phyloP scores from a whole-genome alignment of 2,113 vertebrate species.

The Salminus brasiliensis region DNA sequence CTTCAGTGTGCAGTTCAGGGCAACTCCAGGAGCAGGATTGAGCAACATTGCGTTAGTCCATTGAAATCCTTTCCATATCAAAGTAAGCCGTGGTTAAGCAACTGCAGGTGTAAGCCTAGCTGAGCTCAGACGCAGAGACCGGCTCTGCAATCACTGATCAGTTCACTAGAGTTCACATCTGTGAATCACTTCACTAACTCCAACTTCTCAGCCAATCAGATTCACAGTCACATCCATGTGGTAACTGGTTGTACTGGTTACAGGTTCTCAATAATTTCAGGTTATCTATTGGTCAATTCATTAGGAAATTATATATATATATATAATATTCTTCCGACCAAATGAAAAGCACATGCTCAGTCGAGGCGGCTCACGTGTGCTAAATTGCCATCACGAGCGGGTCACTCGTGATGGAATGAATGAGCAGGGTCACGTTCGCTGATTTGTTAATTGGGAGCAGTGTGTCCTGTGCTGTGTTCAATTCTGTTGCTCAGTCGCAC shows the following conservation, averaged over 20 bases:
- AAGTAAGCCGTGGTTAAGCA: neutral
- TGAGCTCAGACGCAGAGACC: neutral
- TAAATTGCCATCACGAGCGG: neutral
- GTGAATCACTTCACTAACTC: too few relatives aligned
- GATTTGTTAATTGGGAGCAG: slow-evolving; percentile 58
- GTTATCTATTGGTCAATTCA: too few relatives aligned
- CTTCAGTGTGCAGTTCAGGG: neutral
- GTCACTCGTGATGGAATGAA: neutral
- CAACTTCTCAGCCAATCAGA: too few relatives aligned
- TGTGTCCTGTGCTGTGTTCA: slow-evolving; percentile 5
- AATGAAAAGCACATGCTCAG: neutral
- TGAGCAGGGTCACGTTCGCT: neutral
- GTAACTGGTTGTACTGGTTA: too few relatives aligned
- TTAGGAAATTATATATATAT: too few relatives aligned
- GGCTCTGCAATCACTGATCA: neutral
- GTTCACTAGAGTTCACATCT: neutral
- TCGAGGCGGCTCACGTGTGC: neutral
- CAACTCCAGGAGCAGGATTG: neutral
- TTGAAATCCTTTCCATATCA: neutral
- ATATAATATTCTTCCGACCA: too few relatives aligned
- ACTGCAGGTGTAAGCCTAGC: neutral
- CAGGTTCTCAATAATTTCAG: too few relatives aligned
- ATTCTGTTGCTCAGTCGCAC: neutral
- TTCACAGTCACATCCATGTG: too few relatives aligned
- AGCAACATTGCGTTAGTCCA: neutral